Base-by-base conservation (phyloP, 2,888 invertebrate genomes). In the Linnaemya tessellans region DNA sequence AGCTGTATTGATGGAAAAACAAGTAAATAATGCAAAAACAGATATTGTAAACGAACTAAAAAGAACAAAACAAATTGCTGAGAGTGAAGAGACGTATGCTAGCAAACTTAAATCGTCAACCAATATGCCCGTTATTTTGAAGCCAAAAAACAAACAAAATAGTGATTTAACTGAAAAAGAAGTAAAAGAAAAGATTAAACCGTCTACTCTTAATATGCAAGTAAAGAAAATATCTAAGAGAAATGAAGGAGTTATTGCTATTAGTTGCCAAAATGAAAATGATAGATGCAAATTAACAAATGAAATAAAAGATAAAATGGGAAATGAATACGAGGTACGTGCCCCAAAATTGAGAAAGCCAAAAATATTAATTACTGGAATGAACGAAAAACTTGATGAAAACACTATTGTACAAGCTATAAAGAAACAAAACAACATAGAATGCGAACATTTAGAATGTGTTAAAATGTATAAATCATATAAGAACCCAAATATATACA, bases 171-270 rank as follows among this genome's bases (percentile, higher is more conserved):
- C 35, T 35, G 8, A 58, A 51, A 25, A 56, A 56, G 25, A 56
- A 56, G 11, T 56, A 11, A 56, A 22, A 56, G 25, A 56, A 56
- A 56, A 25, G 13, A 56, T 56, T 25, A 25, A 56, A 56, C 56
- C 25, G 11, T 56, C 56, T 25, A 22, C 51, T 51, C 51, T 51
- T 51, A 51, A 51, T 18, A 18, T 51, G 20, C 51, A 51, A 18
- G 51, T 51, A 18, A 51, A 51, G 8, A 18, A 20, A 18, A 51
- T 51, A 51, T 18, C 51, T 9, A 51, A 51, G 51, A 51, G 51
- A 51, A n/a, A 51, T n/a, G 51, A 51, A 8, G 51, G 20, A 51
- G 18, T 18, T 9, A 13, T 18, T 18, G 51, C 51, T 51, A 51
- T 51, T 5, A 51, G 51, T n/a, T n/a, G n/a, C n/a, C n/a, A n/a